Conservation (phyloP, 2,888 invertebrate species). For the Xylota sylvarum region DNA sequence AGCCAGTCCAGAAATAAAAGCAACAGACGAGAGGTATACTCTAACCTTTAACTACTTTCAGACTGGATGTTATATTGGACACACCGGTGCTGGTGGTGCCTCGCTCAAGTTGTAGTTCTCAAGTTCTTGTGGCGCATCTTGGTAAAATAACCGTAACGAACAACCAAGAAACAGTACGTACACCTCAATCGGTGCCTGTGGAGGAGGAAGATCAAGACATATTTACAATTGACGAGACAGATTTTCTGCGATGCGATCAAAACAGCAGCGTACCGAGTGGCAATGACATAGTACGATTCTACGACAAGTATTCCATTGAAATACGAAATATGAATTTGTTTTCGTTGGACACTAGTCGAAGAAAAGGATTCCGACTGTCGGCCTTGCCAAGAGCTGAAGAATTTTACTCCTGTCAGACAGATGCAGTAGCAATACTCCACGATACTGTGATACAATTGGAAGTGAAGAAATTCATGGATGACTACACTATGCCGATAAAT, state of each 20-base stretch:
- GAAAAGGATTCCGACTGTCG: slow-evolving; percentile 83
- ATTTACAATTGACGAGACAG: slow-evolving; percentile 65
- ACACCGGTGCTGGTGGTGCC: slow-evolving; percentile 97
- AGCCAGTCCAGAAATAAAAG: too few species aligned
- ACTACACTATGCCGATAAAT: slow-evolving; percentile 17
- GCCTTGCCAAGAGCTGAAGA: slow-evolving; percentile 87
- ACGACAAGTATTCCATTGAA: slow-evolving; percentile 88
- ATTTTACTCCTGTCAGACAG: slow-evolving; percentile 90
- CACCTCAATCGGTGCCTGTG: slow-evolving; percentile 18
- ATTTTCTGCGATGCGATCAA: slow-evolving; percentile 44
- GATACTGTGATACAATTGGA: slow-evolving; percentile 93
- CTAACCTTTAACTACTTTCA: slow-evolving; percentile 68
- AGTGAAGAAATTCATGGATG: slow-evolving; percentile 85
- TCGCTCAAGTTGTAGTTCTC: slow-evolving; percentile 90
- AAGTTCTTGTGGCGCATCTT: slow-evolving; percentile 96
- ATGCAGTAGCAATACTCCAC: slow-evolving; percentile 94
- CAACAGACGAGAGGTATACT: too few species aligned
- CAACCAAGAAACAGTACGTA: slow-evolving; percentile 80
- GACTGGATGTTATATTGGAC: slow-evolving; percentile 92
- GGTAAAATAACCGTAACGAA: slow-evolving; percentile 91
- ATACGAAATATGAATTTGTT: slow-evolving; percentile 95
- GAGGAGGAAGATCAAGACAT: slow-evolving; percentile 50
- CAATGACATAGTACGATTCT: slow-evolving; percentile 33
- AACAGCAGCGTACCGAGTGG: slow-evolving; percentile 1
- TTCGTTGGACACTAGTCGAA: slow-evolving; percentile 88